phyloP scores from a whole-genome alignment of 2,113 vertebrate species.

The Tupaia chinensis region DNA sequence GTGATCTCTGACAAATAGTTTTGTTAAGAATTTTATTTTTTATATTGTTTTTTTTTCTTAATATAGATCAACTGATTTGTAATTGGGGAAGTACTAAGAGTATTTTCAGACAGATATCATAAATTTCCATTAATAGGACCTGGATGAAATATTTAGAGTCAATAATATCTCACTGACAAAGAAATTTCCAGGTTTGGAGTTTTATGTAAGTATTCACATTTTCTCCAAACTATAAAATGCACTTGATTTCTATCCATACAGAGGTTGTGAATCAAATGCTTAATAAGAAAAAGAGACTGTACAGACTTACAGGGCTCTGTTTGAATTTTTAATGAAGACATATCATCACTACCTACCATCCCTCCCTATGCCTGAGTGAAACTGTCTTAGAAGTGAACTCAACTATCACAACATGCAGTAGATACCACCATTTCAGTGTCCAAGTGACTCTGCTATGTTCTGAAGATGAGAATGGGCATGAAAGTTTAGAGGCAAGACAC shows the following conservation, averaged over 20 bases:
- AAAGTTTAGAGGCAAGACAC: constrained; percentile 26
- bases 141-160: constrained; percentile 15
- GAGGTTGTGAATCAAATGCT: constrained; percentile 40
- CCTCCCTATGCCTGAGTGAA: neutral
- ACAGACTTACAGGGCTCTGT: neutral
- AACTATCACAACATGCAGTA: neutral
- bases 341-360: neutral
- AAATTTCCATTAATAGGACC: constrained; percentile 7
- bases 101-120: constrained; percentile 22
- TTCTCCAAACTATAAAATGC: constrained; percentile 49
- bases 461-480: neutral
- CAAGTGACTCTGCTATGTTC: neutral
- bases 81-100: neutral
- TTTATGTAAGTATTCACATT: constrained; percentile 45
- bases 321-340: constrained; percentile 49
- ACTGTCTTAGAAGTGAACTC: neutral
- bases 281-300: constrained; percentile 29
- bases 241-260: constrained; percentile 34
- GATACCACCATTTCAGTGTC: neutral
- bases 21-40: constrained; percentile 39
- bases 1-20: constrained; percentile 17
- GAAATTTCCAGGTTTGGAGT: constrained; percentile 7
- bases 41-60: neutral
- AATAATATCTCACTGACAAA: neutral
- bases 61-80: constrained; percentile 41